Percentiles rank a stretch among this genome's conserved stretches.
These are phyloP conservation scores for Porphyrio hochstetteri DNA, from an alignment of 2,113 vertebrate genomes.

Conservation along the genomic window DNA sequence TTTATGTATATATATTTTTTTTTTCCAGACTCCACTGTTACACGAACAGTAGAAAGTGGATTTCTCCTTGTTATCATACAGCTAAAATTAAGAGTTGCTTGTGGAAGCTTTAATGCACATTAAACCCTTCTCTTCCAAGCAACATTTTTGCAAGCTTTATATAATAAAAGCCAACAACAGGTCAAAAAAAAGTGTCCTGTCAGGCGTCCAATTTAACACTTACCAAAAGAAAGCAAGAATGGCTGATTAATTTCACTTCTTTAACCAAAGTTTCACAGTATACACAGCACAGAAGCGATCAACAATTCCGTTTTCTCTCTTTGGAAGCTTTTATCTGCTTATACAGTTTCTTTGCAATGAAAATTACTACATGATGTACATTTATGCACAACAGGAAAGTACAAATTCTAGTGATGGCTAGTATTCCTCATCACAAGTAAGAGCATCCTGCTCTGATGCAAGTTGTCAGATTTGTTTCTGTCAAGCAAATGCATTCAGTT, in stretches of 20 bases:
- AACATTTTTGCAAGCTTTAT: not conserved
- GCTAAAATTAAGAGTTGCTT: not conserved
- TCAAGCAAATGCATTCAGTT: not conserved
- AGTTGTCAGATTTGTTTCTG: not conserved
- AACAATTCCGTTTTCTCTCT: not conserved
- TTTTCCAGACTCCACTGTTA: not conserved
- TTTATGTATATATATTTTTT: too few relatives aligned
- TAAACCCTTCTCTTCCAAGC: not conserved
- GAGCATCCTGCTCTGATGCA: not conserved
- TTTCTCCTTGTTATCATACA: not conserved
- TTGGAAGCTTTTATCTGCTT: not conserved
- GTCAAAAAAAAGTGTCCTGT: not conserved
- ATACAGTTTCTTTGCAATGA: not conserved
- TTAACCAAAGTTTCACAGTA: not conserved
- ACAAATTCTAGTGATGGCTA: not conserved
- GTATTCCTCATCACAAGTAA: not conserved
- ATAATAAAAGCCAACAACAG: not conserved
- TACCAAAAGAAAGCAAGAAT: not conserved
- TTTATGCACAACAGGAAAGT: not conserved
- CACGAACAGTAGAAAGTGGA: not conserved
- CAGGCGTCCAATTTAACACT: not conserved
- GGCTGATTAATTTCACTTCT: not conserved
- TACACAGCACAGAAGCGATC: not conserved
- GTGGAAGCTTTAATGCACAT: not conserved
- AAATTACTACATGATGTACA: not conserved